phyloP scores from a whole-genome alignment of 2,797 vertebrate species.

The Steatocranus sp. region DNA sequence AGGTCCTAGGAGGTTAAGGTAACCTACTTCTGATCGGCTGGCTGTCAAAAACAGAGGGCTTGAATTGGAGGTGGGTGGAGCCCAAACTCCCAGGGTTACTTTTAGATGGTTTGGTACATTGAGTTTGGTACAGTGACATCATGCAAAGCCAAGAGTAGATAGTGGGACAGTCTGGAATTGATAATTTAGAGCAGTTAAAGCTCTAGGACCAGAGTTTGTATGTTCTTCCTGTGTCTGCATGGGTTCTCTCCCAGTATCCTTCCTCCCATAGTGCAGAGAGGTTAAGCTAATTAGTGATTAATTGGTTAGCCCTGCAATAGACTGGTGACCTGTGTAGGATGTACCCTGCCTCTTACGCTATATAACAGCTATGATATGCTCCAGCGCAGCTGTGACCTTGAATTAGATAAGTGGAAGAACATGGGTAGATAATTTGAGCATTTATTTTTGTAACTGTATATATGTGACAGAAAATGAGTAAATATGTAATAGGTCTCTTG shows the following conservation, averaged over 20 bases:
- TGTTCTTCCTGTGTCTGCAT: not conserved
- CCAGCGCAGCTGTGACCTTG: not conserved
- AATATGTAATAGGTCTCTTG: not conserved
- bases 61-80: not conserved
- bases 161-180: not conserved
- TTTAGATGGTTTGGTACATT: not conserved
- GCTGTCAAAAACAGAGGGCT: not conserved
- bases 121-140: not conserved
- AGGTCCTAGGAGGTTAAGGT: too few species aligned
- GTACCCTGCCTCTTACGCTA: not conserved
- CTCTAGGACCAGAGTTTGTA: not conserved
- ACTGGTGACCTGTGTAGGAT: not conserved
- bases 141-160: not conserved
- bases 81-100: not conserved
- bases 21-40: not conserved
- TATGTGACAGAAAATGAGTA: not conserved
- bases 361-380: not conserved
- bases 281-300: not conserved
- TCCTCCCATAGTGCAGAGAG: not conserved
- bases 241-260: not conserved
- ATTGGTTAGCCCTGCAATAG: not conserved
- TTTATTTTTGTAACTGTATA: not conserved
- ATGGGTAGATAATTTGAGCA: not conserved
- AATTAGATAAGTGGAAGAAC: not conserved
- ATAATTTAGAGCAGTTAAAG: not conserved